These are phyloP conservation scores for Bombycilla garrulus DNA, from an alignment of 2,113 vertebrate genomes.

Conservation along the genomic window DNA sequence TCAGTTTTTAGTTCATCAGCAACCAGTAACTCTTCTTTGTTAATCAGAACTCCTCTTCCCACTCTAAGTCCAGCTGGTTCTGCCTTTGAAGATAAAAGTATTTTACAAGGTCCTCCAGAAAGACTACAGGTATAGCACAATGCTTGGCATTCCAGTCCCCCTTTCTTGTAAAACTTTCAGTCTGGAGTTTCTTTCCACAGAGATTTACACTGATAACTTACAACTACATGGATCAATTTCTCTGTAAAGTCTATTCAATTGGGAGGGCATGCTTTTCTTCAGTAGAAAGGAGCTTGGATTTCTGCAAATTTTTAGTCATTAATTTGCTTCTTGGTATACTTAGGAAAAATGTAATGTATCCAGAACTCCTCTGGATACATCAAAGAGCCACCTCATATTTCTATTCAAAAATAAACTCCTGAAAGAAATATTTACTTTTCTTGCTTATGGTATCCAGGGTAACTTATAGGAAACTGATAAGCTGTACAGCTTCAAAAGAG, in stretches of 20 bases:
- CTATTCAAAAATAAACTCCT: not conserved
- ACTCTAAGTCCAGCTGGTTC: not conserved
- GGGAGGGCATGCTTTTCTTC: not conserved
- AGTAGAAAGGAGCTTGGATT: not conserved
- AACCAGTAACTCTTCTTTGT: not conserved
- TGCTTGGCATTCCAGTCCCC: not conserved
- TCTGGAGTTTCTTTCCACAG: not conserved
- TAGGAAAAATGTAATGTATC: not conserved
- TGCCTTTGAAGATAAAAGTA: not conserved
- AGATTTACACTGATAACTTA: not conserved
- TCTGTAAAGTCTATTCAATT: not conserved
- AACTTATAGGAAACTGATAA: not conserved
- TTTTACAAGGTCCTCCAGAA: not conserved
- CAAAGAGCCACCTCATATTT: not conserved
- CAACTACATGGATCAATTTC: not conserved
- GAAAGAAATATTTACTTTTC: not conserved
- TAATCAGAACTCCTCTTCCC: not conserved
- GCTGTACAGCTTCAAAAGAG: not conserved
- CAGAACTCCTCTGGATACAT: not conserved
- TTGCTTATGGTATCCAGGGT: not conserved
- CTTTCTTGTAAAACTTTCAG: not conserved
- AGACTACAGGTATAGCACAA: not conserved
- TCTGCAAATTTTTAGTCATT: not conserved
- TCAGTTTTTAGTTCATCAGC: not conserved
- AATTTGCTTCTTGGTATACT: not conserved